Percentiles rank a stretch among this genome's conserved stretches.
phyloP scores from a whole-genome alignment of 2,888 invertebrate genomes.

The Oscheius myriophilus region DNA sequence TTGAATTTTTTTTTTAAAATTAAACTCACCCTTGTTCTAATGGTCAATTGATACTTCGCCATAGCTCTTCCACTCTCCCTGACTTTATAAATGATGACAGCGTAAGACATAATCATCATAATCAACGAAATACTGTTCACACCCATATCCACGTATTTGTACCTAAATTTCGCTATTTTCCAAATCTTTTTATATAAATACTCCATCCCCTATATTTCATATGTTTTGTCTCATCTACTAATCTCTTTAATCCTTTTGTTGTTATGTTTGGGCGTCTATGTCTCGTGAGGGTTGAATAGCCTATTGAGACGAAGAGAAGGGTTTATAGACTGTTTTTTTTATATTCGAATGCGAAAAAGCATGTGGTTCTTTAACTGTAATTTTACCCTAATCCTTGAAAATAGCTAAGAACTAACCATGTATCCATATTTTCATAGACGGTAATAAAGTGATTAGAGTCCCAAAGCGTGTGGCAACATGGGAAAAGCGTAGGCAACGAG shows the following conservation, averaged over 20 bases:
- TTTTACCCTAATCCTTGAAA: not conserved
- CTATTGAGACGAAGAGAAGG: too few species aligned
- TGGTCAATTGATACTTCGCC: constrained; percentile 65
- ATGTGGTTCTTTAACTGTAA: not conserved
- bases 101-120: constrained; percentile 67
- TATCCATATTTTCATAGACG: constrained; percentile 55
- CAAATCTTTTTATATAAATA: too few species aligned
- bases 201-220: not conserved
- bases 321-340: too few species aligned
- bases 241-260: too few species aligned
- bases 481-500: constrained; percentile 63
- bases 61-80: constrained; percentile 64
- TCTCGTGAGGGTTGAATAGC: not conserved
- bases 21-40: constrained; percentile 54
- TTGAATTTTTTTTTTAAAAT: not conserved
- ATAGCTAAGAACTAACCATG: constrained; percentile 44
- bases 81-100: constrained; percentile 67
- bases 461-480: constrained; percentile 68
- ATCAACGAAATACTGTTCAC: constrained; percentile 61
- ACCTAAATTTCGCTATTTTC: constrained; percentile 40
- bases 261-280: too few species aligned
- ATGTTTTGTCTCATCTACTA: not conserved
- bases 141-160: constrained; percentile 65
- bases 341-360: not conserved
- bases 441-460: constrained; percentile 59